phyloP scores from a whole-genome alignment of 2,113 vertebrate species.

The Pithys albifrons region DNA sequence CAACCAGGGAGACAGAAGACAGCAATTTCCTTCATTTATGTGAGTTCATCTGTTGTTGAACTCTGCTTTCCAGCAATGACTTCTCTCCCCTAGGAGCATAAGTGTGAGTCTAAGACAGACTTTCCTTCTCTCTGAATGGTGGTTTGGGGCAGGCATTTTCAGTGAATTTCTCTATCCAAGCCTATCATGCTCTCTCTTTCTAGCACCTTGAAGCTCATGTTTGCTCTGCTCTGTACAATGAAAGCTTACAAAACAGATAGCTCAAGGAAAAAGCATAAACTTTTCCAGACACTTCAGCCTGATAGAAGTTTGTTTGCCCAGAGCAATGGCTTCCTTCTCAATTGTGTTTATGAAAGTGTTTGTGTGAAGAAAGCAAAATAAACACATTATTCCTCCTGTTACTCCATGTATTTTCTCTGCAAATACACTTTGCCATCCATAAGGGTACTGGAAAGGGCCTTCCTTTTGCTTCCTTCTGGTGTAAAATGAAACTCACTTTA shows the following conservation, averaged over 20 bases:
- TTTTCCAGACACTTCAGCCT: neutral
- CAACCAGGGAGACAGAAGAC: neutral
- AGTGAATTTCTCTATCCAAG: neutral
- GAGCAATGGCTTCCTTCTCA: neutral
- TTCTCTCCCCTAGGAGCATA: neutral
- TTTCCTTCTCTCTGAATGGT: neutral
- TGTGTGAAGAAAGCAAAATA: neutral
- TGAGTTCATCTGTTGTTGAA: neutral
- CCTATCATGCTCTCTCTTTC: neutral
- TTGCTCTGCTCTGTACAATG: neutral
- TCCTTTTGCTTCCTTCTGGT: neutral
- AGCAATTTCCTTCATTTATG: neutral
- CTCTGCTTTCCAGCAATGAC: neutral
- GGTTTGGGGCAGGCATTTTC: neutral
- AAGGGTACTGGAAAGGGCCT: neutral
- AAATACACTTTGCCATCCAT: constrained; percentile 12
- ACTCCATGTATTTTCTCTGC: constrained; percentile 2
- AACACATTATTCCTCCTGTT: neutral
- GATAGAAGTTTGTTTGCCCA: constrained; percentile 2
- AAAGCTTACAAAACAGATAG: neutral
- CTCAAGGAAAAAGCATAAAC: neutral
- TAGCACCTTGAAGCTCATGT: neutral
- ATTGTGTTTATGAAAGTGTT: neutral
- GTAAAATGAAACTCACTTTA: constrained; percentile 13
- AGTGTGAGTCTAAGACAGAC: neutral